Conservation (phyloP, 2,113 vertebrate species). For the Mungos mungo region DNA sequence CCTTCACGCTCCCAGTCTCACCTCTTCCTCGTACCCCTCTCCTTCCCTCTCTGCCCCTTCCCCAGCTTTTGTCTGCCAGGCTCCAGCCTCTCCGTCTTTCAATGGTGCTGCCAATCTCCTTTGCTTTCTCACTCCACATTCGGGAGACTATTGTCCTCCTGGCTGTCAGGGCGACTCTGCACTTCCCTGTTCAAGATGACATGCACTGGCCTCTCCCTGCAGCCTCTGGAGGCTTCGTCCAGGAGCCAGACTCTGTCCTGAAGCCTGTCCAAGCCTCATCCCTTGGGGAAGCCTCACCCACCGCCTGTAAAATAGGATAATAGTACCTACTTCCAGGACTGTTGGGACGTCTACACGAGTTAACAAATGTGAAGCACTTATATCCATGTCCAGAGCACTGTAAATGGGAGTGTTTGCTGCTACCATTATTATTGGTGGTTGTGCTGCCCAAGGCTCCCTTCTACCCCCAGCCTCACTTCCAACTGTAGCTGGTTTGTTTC, state of each 20-base stretch:
- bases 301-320: neutral
- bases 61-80: neutral
- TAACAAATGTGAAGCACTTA: fast-evolving
- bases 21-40: neutral
- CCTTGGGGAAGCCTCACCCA: neutral
- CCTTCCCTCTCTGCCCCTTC: neutral
- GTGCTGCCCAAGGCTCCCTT: neutral
- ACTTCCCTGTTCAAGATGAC: neutral
- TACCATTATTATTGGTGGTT: fast-evolving
- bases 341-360: neutral
- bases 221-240: fast-evolving
- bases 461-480: neutral
- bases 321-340: neutral
- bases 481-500: neutral
- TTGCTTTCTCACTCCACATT: neutral
- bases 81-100: neutral
- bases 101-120: neutral
- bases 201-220: neutral
- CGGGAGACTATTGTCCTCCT: neutral
- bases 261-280: neutral
- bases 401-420: fast-evolving
- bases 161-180: neutral
- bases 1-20: neutral
- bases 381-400: fast-evolving
- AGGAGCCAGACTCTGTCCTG: neutral